These are phyloP conservation scores for Oscheius onirici DNA, from an alignment of 2,888 invertebrate species.

Conservation along the genomic window DNA sequence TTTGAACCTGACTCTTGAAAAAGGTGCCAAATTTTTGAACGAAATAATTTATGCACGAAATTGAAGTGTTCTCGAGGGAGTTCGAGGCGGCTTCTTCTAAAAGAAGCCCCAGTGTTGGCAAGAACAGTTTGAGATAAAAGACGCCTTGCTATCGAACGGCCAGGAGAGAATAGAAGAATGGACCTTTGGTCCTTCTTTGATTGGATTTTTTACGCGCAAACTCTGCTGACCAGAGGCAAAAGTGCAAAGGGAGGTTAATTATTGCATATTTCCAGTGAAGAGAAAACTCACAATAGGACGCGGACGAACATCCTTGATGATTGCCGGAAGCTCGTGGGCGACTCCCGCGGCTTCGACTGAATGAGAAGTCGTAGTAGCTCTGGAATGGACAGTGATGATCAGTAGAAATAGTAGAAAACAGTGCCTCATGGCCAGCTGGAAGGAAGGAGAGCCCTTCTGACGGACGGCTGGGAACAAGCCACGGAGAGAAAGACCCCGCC, in stretches of 20 bases:
- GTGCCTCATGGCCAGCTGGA: slow-evolving; percentile 10
- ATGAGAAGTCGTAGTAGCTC: background rate
- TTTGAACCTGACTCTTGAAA: no score
- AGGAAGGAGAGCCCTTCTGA: slow-evolving; percentile 1
- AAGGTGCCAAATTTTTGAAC: no score
- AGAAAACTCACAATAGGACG: slow-evolving; percentile 22
- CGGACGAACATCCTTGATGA: slow-evolving; percentile 21
- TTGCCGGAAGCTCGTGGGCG: slow-evolving; percentile 7
- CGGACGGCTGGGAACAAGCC: background rate
- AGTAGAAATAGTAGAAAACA: slow-evolving; percentile 4
- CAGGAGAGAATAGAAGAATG: background rate
- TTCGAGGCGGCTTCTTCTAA: no score
- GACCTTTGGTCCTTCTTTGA: background rate
- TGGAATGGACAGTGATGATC: background rate
- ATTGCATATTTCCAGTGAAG: background rate
- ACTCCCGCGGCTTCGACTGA: background rate
- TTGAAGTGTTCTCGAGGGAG: no score
- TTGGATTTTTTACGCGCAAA: background rate
- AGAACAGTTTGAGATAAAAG: no score
- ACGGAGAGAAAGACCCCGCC: background rate
- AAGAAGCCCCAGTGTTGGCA: no score
- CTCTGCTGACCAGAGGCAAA: background rate
- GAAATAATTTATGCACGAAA: no score
- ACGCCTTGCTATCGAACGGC: no score
- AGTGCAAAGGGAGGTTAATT: background rate